Evolutionary conservation across 2,113 vertebrate genomes (phyloP).

Genomic region (Eubucco bourcierii): DNA sequence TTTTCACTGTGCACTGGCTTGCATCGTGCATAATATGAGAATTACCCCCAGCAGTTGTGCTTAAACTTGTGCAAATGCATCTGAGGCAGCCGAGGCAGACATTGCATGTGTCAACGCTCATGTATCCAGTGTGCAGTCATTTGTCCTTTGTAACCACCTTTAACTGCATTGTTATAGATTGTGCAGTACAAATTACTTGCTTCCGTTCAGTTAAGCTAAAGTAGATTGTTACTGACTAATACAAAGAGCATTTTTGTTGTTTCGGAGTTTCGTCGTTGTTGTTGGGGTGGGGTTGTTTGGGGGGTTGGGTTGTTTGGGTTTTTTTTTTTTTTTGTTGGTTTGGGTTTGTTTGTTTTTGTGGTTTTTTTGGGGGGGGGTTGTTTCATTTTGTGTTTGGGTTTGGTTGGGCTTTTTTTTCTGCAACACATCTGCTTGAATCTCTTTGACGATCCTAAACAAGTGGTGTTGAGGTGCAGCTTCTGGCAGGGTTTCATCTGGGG

Average conservation of each 20-base stretch:
- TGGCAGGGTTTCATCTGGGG: background rate
- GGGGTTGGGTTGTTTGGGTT: too few species aligned
- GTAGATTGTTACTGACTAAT: background rate
- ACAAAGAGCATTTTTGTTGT: background rate
- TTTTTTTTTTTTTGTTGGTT: background rate
- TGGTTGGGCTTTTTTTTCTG: background rate
- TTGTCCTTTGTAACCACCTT: background rate
- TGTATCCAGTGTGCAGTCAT: background rate
- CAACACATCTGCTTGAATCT: constrained; percentile 33
- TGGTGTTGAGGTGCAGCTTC: background rate
- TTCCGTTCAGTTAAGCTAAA: background rate
- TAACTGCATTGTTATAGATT: background rate
- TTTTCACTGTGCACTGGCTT: background rate
- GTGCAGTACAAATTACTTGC: background rate
- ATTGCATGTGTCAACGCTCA: background rate
- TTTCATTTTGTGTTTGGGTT: too few species aligned
- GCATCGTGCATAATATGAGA: accelerated
- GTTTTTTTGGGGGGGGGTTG: too few species aligned
- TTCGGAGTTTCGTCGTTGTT: background rate
- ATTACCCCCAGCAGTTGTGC: background rate
- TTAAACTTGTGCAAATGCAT: constrained; percentile 4
- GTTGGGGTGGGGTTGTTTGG: too few species aligned
- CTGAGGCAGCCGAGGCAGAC: constrained; percentile 16
- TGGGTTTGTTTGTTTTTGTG: too few species aligned
- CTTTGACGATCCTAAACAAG: constrained; percentile 46